Conservation (phyloP, 2,797 vertebrate species). For the Siniperca undulata region DNA sequence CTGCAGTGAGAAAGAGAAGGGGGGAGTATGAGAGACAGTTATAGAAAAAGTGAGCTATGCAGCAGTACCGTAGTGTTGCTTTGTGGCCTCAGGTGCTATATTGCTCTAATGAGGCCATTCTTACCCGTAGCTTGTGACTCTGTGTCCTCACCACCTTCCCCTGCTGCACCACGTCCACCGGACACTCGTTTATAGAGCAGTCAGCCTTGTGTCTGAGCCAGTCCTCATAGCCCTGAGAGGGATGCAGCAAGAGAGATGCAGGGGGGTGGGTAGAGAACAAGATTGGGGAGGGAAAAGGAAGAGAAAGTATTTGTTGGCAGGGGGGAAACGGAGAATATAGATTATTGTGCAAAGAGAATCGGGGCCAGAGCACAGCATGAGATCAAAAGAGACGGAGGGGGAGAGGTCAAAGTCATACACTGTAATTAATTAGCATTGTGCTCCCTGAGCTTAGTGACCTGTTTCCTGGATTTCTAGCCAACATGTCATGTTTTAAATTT, state of each 20-base stretch:
- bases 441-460: conserved; percentile 69
- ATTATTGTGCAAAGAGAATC: conserved; percentile 57
- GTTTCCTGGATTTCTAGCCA: conserved; percentile 71
- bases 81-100: conserved; percentile 74
- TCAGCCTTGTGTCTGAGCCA: conserved; percentile 99
- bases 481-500: conserved; percentile 73
- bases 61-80: conserved; percentile 57
- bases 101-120: conserved; percentile 77
- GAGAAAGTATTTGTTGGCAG: conserved; percentile 28
- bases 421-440: conserved; percentile 76
- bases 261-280: conserved; percentile 7
- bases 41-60: conserved; percentile 59
- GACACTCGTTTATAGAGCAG: conserved; percentile 95
- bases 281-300: conserved; percentile 6
- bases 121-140: conserved; percentile 93
- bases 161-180: conserved; percentile 94
- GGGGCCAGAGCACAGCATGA: conserved; percentile 29
- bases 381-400: conserved; percentile 18
- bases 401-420: conserved; percentile 64
- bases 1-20: conserved; percentile 44
- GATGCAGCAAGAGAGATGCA: conserved; percentile 29
- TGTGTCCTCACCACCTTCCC: conserved; percentile 95
- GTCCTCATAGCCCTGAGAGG: conserved; percentile 95
- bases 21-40: conserved; percentile 41
- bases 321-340: conserved; percentile 44